Base-by-base conservation (phyloP, 2,113 vertebrate species). In the Xiphophorus couchianus region DNA sequence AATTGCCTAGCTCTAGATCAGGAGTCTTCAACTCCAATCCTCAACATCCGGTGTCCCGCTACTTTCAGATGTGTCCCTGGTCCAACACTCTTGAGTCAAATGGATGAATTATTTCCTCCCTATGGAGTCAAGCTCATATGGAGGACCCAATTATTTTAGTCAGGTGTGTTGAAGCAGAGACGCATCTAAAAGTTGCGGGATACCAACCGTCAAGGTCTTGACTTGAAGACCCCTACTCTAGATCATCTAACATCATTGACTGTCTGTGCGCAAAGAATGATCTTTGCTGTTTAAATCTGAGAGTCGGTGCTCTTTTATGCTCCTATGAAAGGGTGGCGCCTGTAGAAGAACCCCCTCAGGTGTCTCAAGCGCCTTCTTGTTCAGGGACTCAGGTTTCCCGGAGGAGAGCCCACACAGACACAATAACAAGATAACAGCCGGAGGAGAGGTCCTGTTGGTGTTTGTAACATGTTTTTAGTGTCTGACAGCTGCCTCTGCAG, bases 381-480 rank as follows among this genome's bases (percentile, higher is more conserved):
- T 51, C 68, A n/a, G 35, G 67, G 86, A 78, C 65, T 69, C 66
- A 67, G 14, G 7, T 33, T 54, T 84, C 92, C 79, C 87, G 42
- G 67, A 77, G 86, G 88, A 81, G 51, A 64, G 62, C 67, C 73
- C 70, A 1, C 76, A 64, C 82, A 85, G 78, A 73, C 66, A 77
- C 86, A 90, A 89, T 90, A 92, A 93, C 89, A 92, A 27, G 79
- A 92, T 81, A 92, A 93, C 84, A 92, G 85, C 90, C 91, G 4
- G 76, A 78, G 81, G 91, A 87, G 28, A 85, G 69, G 80, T 85
- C 69, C 79, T 66, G 67, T 65, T 5, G 10, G 15, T 92, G 88
- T 94, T 94, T 94, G 65, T 22, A 39, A 88, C 73, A 69, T 89
- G 86, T 92, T 91, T 86, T 88, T 81, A 64, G 75, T 80, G 68